A percentile compares a stretch with the other conserved stretches of the same genome.
Conservation (phyloP, 92 coral and sea anemone genomes). For the Micromussa lordhowensis region DNA sequence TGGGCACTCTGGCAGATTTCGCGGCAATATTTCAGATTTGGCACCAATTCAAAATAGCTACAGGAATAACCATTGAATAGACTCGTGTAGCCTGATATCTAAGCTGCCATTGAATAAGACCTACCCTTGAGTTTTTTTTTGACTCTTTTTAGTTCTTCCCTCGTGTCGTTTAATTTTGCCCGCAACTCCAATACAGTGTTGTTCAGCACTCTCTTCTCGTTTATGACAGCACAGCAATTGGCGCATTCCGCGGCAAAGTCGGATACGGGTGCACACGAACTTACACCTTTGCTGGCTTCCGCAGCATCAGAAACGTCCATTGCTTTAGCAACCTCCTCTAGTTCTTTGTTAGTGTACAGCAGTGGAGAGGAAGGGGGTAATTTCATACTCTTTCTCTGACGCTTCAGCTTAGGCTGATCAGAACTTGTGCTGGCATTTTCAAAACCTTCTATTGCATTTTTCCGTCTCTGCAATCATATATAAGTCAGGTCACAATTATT, state of each 20-base stretch:
- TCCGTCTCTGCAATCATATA: slow-evolving; percentile 5
- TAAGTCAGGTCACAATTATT: too few species aligned
- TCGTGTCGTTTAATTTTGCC: neutral
- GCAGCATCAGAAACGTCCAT: slow-evolving; percentile 13
- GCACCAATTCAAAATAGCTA: slow-evolving; percentile 4
- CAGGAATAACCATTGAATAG: neutral
- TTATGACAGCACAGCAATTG: slow-evolving; percentile 14
- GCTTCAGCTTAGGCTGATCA: neutral
- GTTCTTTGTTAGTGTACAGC: slow-evolving; percentile 13
- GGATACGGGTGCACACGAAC: slow-evolving; percentile 2
- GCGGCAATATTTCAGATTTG: too few species aligned
- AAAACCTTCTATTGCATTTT: neutral
- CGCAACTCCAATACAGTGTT: neutral
- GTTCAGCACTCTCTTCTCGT: slow-evolving; percentile 19
- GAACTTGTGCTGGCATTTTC: slow-evolving; percentile 13
- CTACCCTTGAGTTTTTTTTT: slow-evolving; percentile 24
- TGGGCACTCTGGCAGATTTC: too few species aligned
- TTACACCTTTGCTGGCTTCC: neutral
- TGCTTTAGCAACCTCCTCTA: slow-evolving; percentile 1
- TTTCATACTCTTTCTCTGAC: neutral
- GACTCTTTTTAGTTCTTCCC: slow-evolving; percentile 7
- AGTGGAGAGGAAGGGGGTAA: neutral
- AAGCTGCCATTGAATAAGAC: too few species aligned
- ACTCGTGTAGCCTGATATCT: neutral
- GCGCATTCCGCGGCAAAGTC: neutral